Conservation (phyloP, 2,888 invertebrate species). For the Athalia circularis region DNA sequence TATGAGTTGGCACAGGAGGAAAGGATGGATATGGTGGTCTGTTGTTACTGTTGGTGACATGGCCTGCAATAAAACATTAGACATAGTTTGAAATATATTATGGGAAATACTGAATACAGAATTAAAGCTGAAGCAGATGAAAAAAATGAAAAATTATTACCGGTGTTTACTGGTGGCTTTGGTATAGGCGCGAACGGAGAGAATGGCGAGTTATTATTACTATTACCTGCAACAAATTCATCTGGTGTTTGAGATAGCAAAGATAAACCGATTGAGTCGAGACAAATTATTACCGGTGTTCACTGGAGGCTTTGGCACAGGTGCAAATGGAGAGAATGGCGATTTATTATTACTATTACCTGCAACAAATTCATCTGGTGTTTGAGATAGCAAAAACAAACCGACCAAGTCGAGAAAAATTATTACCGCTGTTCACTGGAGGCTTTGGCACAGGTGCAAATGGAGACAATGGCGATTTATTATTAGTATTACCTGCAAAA, state of each 20-base stretch:
- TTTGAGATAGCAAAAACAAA: neutral
- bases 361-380: neutral
- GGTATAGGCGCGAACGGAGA: neutral
- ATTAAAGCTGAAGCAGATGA: neutral
- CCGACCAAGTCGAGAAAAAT: neutral
- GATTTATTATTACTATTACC: neutral
- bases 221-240: neutral
- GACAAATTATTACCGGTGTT: neutral
- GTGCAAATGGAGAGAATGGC: neutral
- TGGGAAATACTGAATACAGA: neutral
- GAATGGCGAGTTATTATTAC: neutral
- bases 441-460: constrained; percentile 5
- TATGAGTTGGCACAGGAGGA: no score
- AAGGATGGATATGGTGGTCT: no score
- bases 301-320: constrained; percentile 11
- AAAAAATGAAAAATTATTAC: constrained; percentile 3
- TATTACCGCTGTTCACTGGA: neutral
- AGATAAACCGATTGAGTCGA: neutral
- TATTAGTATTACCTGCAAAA: neutral
- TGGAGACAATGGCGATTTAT: neutral
- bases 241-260: neutral
- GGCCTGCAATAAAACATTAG: no score
- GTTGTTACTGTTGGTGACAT: no score
- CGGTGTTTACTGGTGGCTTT: neutral
- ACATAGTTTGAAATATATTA: no score